Conservation (phyloP, 2,113 vertebrate genomes). For the Piliocolobus tephrosceles region DNA sequence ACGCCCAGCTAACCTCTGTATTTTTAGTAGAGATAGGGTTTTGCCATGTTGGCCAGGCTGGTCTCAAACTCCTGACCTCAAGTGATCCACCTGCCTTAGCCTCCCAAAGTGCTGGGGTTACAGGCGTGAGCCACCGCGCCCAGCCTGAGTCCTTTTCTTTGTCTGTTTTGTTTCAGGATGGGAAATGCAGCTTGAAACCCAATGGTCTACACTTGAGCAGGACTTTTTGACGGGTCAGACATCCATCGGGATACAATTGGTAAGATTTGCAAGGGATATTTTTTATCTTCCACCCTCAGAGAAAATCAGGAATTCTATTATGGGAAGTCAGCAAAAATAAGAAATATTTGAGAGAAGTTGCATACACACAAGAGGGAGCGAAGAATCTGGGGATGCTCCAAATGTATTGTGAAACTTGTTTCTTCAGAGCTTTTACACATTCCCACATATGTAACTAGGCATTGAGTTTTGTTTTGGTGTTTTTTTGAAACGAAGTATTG, state of each 20-base stretch:
- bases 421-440: neutral
- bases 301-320: neutral
- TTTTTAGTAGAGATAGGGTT: no score
- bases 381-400: neutral
- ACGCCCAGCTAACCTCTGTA: no score
- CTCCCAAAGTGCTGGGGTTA: no score
- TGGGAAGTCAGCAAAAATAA: neutral
- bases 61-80: neutral
- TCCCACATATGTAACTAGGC: neutral
- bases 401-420: neutral
- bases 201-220: neutral
- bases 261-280: neutral
- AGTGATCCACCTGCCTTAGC: neutral
- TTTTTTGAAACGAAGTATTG: no score
- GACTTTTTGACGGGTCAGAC: neutral
- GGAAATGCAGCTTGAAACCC: neutral
- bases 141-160: neutral
- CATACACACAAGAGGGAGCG: neutral
- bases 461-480: neutral
- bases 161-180: conserved; percentile 33
- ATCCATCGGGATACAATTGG: neutral
- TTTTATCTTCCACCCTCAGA: neutral
- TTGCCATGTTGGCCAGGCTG: no score
- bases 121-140: no score
- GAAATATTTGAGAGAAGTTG: neutral